A percentile compares a stretch with the other conserved stretches of the same genome.
Evolutionary conservation across 2,797 vertebrate species (phyloP).

Genomic region (Emys orbicularis): DNA sequence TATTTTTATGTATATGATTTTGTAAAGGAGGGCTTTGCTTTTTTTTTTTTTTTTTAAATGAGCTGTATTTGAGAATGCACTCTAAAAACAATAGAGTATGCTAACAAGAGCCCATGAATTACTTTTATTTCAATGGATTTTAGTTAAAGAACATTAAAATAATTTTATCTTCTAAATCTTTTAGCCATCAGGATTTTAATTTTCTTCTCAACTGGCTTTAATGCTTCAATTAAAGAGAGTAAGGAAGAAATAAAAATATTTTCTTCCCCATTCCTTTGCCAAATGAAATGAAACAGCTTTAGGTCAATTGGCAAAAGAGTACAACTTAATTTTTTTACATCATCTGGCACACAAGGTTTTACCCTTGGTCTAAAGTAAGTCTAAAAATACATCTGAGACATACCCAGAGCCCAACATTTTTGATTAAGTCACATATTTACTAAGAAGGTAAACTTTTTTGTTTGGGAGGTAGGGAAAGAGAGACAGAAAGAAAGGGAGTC

Average conservation of each 20-base stretch:
- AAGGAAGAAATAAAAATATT: background rate
- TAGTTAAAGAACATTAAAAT: conserved; percentile 54
- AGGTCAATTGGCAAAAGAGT: conserved; percentile 39
- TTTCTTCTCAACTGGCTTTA: background rate
- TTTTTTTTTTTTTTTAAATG: conserved; percentile 28
- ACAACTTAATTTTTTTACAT: conserved; percentile 39
- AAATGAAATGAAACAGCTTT: conserved; percentile 32
- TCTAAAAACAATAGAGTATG: conserved; percentile 18
- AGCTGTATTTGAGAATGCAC: conserved; percentile 23
- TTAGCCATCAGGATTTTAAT: conserved; percentile 17
- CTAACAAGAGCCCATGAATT: background rate
- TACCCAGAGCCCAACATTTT: conserved; percentile 30
- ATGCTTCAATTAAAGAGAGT: background rate
- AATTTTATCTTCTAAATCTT: conserved; percentile 22
- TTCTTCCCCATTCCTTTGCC: conserved; percentile 27
- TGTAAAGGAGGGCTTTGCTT: background rate
- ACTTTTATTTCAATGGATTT: conserved; percentile 41
- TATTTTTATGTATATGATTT: conserved; percentile 9
- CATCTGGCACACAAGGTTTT: conserved; percentile 48
- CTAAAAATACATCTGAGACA: conserved; percentile 43
- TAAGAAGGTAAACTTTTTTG: conserved; percentile 66
- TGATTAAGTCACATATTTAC: conserved; percentile 61
- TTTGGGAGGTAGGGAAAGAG: conserved; percentile 36
- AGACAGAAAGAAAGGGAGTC: background rate
- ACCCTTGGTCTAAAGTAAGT: conserved; percentile 22